A percentile compares a stretch with the other conserved stretches of the same genome.
Conservation (phyloP, 2,113 vertebrate genomes). For the Hypocryptadius cinnamomeus region DNA sequence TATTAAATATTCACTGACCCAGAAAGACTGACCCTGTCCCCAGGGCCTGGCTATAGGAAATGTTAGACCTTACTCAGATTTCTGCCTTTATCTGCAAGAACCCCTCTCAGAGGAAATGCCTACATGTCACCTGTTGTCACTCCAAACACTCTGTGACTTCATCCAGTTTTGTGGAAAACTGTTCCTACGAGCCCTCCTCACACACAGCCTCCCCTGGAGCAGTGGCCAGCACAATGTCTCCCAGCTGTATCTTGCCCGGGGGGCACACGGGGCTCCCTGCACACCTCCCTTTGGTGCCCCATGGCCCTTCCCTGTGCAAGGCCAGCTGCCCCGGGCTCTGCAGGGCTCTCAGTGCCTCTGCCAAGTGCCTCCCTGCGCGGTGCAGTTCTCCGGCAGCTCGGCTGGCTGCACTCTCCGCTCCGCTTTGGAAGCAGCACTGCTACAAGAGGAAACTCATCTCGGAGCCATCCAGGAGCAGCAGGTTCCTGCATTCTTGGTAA, state of each 20-base stretch:
- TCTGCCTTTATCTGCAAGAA: not conserved
- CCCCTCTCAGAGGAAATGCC: not conserved
- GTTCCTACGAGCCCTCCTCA: not conserved
- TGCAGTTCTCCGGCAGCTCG: fast-evolving
- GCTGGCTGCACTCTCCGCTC: not conserved
- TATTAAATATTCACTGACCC: not conserved
- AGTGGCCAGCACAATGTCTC: not conserved
- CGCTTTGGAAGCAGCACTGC: fast-evolving
- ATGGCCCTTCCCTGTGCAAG: fast-evolving
- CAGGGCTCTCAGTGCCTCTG: not conserved
- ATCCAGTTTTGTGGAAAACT: not conserved
- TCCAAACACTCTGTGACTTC: not conserved
- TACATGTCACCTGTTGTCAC: not conserved
- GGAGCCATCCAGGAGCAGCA: not conserved
- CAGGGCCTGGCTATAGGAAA: not conserved
- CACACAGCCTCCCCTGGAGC: not conserved
- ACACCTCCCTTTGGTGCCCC: not conserved
- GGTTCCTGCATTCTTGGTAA: not conserved
- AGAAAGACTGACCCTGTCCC: not conserved
- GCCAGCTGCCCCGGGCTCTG: not conserved
- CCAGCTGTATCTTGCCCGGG: not conserved
- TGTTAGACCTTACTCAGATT: not conserved
- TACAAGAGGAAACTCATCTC: not conserved
- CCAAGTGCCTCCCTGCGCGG: fast-evolving
- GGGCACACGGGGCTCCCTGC: not conserved